Base-by-base conservation (phyloP, 2,113 vertebrate genomes). In the Pituophis catenifer region DNA sequence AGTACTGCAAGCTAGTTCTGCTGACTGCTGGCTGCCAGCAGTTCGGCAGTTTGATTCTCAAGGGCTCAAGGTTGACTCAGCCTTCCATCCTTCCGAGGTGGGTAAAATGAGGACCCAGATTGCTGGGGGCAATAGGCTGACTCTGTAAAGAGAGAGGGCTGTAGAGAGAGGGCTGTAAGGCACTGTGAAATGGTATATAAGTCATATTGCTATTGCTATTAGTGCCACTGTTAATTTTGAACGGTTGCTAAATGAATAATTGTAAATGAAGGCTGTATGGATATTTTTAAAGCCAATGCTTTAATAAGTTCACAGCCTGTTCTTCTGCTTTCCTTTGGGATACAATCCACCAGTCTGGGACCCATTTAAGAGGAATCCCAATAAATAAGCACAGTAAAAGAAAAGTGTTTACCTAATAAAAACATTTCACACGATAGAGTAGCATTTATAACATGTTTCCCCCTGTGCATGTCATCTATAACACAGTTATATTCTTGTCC, bases 361-460 rank as follows among this genome's bases (percentile, higher is more conserved):
- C 13, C 15, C 26, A 19, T n/a, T 13, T 19, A 38, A 23, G 5
- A 21, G 52, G 15, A 52, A 23, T 52, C 15, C n/a, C 33, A 24
- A 33, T 59, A 19, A 86, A 87, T n/a, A 26, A 44, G 23, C n/a
- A 33, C 8, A 62, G 85, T 15, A 62, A 62, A 92, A 48, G 17
- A 62, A 19, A 55, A 9, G 17, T 62, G 26, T 33, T 86, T 48
- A 15, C 26, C 59, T 4, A 59, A n/a, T 26, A 57, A 85, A 91
- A 57, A 57, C 33, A 38, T 44, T 13, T 29, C 6, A 86, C 33
- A 53, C 2, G 15, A 57, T 86, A 44, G 6, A 24, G 29, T 57
- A 95, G 50, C 94, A 92, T 93, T 94, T 92, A 94, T 93, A 96
- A 91, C 5, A n/a, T 96, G 54, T 65, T 93, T 95, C 89, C 91